phyloP scores from a whole-genome alignment of 2,797 vertebrate species.

The Malurus leucopterus region DNA sequence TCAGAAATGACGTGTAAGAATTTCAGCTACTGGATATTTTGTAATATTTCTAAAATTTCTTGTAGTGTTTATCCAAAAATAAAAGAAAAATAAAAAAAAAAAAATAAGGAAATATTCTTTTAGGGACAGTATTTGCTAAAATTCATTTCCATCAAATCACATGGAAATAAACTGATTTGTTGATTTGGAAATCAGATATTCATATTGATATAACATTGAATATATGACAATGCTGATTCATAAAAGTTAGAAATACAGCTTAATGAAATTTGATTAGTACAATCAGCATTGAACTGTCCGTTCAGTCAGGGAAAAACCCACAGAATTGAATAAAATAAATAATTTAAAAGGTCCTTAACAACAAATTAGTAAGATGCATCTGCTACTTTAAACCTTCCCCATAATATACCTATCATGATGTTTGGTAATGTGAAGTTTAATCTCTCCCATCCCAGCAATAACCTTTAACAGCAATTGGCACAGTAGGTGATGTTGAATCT shows the following conservation, averaged over 20 bases:
- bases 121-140: neutral
- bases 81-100: neutral
- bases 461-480: neutral
- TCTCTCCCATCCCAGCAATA: neutral
- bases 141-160: neutral
- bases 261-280: neutral
- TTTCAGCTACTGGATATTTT: neutral
- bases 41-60: neutral
- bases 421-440: neutral
- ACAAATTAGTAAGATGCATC: neutral
- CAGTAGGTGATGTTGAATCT: neutral
- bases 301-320: neutral
- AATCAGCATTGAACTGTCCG: neutral
- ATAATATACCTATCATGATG: neutral
- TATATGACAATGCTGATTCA: neutral
- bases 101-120: neutral
- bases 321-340: neutral
- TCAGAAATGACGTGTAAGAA: neutral
- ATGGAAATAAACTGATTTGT: neutral
- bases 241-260: neutral
- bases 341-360: neutral
- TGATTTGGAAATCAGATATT: neutral
- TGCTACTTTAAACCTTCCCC: neutral
- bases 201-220: neutral
- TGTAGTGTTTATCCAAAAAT: neutral